Evolutionary conservation across 2,888 invertebrate species (phyloP).

Genomic region (Notodonta dromedarius): DNA sequence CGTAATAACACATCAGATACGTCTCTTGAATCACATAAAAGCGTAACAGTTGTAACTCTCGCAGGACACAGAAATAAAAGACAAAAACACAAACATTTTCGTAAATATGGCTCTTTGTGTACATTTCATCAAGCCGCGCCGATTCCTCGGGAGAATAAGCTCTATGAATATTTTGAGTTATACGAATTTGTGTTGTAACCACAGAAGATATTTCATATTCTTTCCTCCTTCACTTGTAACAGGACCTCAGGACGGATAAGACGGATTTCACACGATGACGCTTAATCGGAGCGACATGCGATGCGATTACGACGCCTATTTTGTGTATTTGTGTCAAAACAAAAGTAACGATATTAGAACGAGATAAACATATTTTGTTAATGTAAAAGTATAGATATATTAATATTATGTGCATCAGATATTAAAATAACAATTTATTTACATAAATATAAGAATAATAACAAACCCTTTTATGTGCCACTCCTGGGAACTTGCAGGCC

Average conservation of each 20-base stretch:
- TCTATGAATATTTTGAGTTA: conserved; percentile 72
- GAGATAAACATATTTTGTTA: too few species aligned
- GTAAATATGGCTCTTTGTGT: conserved; percentile 59
- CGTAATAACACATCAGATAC: conserved; percentile 10
- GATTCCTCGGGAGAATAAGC: conserved; percentile 62
- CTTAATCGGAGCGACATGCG: not conserved
- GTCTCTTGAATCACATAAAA: conserved; percentile 30
- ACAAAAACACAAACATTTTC: conserved; percentile 53
- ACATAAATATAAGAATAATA: too few species aligned
- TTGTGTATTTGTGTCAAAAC: too few species aligned
- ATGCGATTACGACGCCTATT: not conserved
- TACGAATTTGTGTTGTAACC: conserved; percentile 59
- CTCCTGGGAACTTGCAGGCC: too few species aligned
- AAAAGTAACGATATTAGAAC: too few species aligned
- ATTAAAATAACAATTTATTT: too few species aligned
- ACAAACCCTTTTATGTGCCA: too few species aligned
- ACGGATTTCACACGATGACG: not conserved
- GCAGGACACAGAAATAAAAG: conserved; percentile 36
- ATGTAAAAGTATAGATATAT: too few species aligned
- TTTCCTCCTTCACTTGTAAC: conserved; percentile 32
- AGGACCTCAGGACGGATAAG: conserved; percentile 14
- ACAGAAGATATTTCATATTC: conserved; percentile 50
- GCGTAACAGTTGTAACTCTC: conserved; percentile 22
- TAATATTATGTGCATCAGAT: too few species aligned
- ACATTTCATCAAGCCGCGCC: conserved; percentile 61